These are phyloP conservation scores for Drosophila parthenogenetica DNA, from an alignment of 2,888 invertebrate species.

Conservation along the genomic window DNA sequence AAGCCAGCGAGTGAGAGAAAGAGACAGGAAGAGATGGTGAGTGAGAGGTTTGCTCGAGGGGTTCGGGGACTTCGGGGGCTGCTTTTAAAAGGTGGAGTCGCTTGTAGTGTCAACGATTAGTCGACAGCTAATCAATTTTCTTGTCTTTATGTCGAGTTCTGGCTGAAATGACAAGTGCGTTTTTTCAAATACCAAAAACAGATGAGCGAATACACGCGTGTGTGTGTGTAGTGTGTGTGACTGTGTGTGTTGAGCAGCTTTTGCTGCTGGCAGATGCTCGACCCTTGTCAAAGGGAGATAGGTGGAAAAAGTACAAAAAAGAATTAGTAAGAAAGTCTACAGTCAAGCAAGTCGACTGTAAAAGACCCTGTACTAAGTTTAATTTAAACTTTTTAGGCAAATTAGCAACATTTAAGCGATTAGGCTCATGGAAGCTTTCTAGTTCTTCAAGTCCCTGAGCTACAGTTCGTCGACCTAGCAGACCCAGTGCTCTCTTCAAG, in stretches of 20 bases:
- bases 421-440: no score
- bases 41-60: constrained; percentile 8
- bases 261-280: constrained; percentile 64
- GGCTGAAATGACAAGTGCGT: constrained; percentile 68
- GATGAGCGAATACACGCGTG: not conserved
- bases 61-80: not conserved
- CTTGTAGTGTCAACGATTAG: constrained; percentile 75
- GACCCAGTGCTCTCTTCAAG: no score
- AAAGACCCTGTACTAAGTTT: no score
- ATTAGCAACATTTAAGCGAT: no score
- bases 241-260: constrained; percentile 47
- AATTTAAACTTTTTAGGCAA: no score
- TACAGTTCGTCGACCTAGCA: no score
- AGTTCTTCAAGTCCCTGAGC: no score
- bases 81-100: constrained; percentile 19
- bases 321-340: not conserved
- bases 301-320: constrained; percentile 28
- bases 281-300: constrained; percentile 68
- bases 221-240: not conserved
- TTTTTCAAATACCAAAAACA: constrained; percentile 47
- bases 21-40: constrained; percentile 1
- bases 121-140: constrained; percentile 77
- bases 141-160: constrained; percentile 11
- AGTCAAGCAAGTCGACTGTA: no score
- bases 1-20: constrained; percentile 1